Percentiles rank a stretch among this genome's conserved stretches.
These are phyloP conservation scores for Alviniconcha marisindica DNA, from an alignment of 1,140 invertebrate species.

Conservation along the genomic window DNA sequence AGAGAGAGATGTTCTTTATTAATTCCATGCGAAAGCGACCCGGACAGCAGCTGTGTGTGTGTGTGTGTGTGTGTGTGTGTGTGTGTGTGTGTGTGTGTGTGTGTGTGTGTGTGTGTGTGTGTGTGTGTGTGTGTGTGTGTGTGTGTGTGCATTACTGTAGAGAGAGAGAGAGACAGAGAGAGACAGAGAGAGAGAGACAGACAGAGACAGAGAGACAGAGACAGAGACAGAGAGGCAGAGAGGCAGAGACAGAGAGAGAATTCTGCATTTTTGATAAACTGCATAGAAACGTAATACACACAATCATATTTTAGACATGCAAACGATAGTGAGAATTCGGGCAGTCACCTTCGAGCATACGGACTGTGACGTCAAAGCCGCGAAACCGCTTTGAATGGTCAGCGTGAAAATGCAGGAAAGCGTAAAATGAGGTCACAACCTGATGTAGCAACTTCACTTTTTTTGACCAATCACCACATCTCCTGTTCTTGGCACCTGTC, in stretches of 20 bases:
- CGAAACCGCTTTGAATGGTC: conserved; percentile 85
- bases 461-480: conserved; percentile 86
- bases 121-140: too few relatives aligned
- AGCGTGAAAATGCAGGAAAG: conserved; percentile 82
- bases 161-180: too few relatives aligned
- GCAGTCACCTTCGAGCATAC: conserved; percentile 82
- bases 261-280: too few relatives aligned
- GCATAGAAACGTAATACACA: background rate
- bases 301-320: background rate
- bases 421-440: conserved; percentile 57
- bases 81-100: too few relatives aligned
- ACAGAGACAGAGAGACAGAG: background rate
- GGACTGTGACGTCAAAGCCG: conserved; percentile 83
- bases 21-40: too few relatives aligned
- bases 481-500: conserved; percentile 55
- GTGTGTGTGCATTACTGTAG: too few relatives aligned
- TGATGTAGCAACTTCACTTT: conserved; percentile 83
- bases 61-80: too few relatives aligned
- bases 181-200: too few relatives aligned
- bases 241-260: background rate
- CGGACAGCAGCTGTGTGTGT: too few relatives aligned
- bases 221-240: background rate
- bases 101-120: too few relatives aligned
- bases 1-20: too few relatives aligned
- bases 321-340: background rate